Evolutionary conservation across 2,797 vertebrate species (phyloP).

Genomic region (Remorina albescens): DNA sequence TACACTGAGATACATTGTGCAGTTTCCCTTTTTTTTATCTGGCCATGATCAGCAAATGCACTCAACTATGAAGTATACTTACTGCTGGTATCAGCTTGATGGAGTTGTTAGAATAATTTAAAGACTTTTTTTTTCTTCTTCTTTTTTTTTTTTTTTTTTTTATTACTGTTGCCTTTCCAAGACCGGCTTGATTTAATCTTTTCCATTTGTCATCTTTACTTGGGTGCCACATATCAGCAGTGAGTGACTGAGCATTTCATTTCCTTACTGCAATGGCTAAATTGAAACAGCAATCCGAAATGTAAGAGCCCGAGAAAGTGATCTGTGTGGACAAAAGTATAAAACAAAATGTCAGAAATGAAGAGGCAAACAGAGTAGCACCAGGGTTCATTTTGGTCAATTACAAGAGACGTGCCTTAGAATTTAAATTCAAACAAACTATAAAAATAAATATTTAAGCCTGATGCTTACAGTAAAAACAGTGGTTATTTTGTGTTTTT

Average conservation of each 20-base stretch:
- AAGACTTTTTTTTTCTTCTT: constrained; percentile 58
- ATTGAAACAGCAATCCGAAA: constrained; percentile 63
- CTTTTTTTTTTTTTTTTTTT: constrained; percentile 15
- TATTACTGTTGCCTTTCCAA: constrained; percentile 57
- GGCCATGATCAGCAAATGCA: constrained; percentile 59
- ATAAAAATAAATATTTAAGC: constrained; percentile 19
- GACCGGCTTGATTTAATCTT: constrained; percentile 79
- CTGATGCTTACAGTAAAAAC: constrained; percentile 49
- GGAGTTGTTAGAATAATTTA: constrained; percentile 82
- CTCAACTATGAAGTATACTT: constrained; percentile 62
- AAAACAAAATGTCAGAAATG: constrained; percentile 17
- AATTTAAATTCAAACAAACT: constrained; percentile 23
- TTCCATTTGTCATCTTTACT: constrained; percentile 80
- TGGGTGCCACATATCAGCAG: constrained; percentile 63
- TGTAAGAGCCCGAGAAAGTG: constrained; percentile 5
- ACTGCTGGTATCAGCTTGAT: constrained; percentile 72
- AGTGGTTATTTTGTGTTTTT: constrained; percentile 23
- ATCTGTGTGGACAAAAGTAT: constrained; percentile 30
- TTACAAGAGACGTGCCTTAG: constrained; percentile 12
- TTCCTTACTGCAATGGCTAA: constrained; percentile 63
- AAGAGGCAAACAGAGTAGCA: constrained; percentile 1
- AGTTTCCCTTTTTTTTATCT: constrained; percentile 13
- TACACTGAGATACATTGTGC: constrained; percentile 41
- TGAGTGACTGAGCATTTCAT: constrained; percentile 70
- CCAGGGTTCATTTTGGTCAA: background rate